Evolutionary conservation across 2,113 vertebrate species (phyloP).

Genomic region (Brachionichthys hirsutus): DNA sequence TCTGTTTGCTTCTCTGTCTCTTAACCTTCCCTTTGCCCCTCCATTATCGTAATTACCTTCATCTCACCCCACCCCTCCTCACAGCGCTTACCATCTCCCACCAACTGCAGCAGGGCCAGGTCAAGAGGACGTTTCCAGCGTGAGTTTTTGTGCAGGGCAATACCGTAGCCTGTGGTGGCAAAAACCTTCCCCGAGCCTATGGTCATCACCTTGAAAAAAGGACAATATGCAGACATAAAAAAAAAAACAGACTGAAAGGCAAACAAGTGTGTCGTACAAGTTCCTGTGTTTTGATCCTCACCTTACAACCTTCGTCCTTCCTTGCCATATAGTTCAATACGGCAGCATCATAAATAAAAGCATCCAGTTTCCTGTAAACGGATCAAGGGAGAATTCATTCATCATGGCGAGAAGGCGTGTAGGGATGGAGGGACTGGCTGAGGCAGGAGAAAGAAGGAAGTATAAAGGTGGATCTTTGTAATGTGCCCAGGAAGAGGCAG

Average conservation of each 20-base stretch:
- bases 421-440: conserved; percentile 33
- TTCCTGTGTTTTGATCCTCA: conserved; percentile 70
- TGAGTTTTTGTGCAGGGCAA: conserved; percentile 91
- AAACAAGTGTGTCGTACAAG: conserved; percentile 10
- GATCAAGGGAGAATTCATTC: conserved; percentile 59
- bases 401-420: conserved; percentile 43
- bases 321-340: conserved; percentile 96
- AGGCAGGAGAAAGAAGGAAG: conserved; percentile 34
- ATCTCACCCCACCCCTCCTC: conserved; percentile 19
- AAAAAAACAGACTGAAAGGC: neutral
- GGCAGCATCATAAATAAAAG: conserved; percentile 93
- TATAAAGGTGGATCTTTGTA: conserved; percentile 31
- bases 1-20: conserved; percentile 9
- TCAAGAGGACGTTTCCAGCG: conserved; percentile 92
- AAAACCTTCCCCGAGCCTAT: conserved; percentile 94
- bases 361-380: conserved; percentile 87
- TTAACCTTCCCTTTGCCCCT: conserved; percentile 41
- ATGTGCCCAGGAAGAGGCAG: conserved; percentile 40
- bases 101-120: conserved; percentile 90
- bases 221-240: conserved; percentile 27
- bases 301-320: conserved; percentile 94
- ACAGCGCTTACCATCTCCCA: conserved; percentile 86
- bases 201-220: conserved; percentile 82
- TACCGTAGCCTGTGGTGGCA: conserved; percentile 92
- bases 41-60: conserved; percentile 47